phyloP scores from a whole-genome alignment of 2,888 invertebrate genomes.

The Andrena bucephala region DNA sequence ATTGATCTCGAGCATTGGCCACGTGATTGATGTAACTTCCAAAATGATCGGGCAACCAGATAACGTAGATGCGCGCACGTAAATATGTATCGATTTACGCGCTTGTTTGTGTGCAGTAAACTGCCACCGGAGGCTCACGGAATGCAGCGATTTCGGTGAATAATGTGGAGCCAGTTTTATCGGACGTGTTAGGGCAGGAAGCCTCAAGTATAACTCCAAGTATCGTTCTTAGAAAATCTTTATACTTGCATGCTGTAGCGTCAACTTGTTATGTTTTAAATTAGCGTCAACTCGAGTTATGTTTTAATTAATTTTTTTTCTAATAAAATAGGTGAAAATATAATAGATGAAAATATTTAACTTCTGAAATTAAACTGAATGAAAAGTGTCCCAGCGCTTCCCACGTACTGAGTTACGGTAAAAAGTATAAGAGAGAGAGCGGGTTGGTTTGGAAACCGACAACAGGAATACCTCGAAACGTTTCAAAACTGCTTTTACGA shows the following conservation, averaged over 20 bases:
- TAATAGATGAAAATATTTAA: too few species aligned
- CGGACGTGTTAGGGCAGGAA: not conserved
- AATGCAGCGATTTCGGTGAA: constrained; percentile 19
- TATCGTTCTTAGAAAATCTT: not conserved
- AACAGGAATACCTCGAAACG: constrained; percentile 39
- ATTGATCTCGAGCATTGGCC: constrained; percentile 51
- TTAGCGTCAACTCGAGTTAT: too few species aligned
- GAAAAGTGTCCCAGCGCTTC: not conserved
- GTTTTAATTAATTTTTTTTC: too few species aligned
- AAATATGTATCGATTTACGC: constrained; percentile 51
- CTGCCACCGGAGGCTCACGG: not conserved
- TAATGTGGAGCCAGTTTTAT: not conserved
- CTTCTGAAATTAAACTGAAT: not conserved
- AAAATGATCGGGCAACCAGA: constrained; percentile 51
- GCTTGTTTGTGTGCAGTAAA: not conserved
- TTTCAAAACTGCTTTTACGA: constrained; percentile 64
- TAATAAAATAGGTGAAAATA: too few species aligned
- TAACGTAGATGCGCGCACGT: constrained; percentile 37
- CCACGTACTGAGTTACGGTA: not conserved
- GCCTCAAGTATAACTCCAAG: too few species aligned
- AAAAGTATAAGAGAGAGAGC: constrained; percentile 16
- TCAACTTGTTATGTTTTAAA: too few species aligned
- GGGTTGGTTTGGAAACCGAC: constrained; percentile 38
- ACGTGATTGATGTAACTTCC: constrained; percentile 52
- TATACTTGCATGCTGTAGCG: too few species aligned